These are phyloP conservation scores for Esox lucius DNA, from an alignment of 2,797 vertebrate species.

Conservation along the genomic window DNA sequence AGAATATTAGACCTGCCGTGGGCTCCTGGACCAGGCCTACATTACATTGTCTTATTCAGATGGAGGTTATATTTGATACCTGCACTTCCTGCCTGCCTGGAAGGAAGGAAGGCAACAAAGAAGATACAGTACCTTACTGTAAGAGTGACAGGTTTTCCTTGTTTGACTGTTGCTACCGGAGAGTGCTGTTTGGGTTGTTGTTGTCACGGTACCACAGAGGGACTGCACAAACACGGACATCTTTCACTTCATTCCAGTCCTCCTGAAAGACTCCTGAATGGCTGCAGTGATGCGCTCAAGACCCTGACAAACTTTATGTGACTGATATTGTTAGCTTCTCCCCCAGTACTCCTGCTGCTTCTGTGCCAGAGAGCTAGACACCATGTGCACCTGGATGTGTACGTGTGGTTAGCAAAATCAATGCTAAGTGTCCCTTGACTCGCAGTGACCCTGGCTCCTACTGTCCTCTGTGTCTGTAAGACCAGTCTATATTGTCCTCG, in stretches of 20 bases:
- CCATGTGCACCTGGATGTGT: neutral
- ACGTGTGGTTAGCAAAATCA: conserved; percentile 12
- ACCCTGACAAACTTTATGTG: neutral
- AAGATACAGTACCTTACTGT: neutral
- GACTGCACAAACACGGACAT: neutral
- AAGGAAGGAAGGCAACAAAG: neutral
- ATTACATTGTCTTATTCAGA: neutral
- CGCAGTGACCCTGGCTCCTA: conserved; percentile 32
- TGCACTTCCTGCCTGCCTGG: neutral
- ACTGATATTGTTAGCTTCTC: neutral
- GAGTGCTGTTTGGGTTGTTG: neutral
- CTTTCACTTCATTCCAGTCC: neutral
- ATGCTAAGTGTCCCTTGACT: neutral
- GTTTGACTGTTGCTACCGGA: neutral
- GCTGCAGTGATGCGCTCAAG: neutral
- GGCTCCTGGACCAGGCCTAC: neutral
- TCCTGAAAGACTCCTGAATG: neutral
- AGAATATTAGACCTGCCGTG: neutral
- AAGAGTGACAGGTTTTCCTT: neutral
- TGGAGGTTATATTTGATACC: neutral
- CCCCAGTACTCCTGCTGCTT: neutral
- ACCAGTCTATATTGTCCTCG: conserved; percentile 1
- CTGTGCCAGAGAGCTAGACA: neutral
- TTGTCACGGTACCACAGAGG: neutral
- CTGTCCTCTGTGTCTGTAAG: conserved; percentile 31